A percentile compares a stretch with the other conserved stretches of the same genome.
phyloP scores from a whole-genome alignment of 2,888 invertebrate genomes.

The Drosophila anomalipes region DNA sequence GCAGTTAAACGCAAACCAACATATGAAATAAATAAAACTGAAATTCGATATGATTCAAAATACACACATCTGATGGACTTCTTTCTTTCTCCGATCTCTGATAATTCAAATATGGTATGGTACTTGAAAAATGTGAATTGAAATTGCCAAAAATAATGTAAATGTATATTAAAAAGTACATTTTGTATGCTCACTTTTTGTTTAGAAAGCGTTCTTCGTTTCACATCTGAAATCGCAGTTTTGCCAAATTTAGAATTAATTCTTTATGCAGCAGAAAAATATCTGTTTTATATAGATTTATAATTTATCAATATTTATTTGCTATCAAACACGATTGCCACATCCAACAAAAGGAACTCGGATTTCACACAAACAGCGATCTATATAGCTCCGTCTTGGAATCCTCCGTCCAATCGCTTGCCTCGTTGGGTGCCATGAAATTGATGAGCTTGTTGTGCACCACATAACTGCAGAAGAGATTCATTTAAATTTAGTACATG shows the following conservation, averaged over 20 bases:
- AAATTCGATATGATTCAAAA: constrained; percentile 51
- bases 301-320: constrained; percentile 15
- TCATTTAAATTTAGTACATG: not conserved
- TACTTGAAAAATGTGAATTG: not conserved
- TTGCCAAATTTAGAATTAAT: not conserved
- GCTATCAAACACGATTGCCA: not conserved
- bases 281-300: not conserved
- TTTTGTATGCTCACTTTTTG: not conserved
- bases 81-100: not conserved
- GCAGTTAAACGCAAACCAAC: constrained; percentile 73
- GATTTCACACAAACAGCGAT: constrained; percentile 89
- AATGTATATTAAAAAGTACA: too few relatives aligned
- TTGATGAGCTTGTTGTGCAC: constrained; percentile 94
- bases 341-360: not conserved
- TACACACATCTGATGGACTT: not conserved
- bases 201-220: not conserved
- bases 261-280: not conserved
- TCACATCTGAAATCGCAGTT: not conserved
- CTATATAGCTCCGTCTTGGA: constrained; percentile 92
- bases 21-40: constrained; percentile 71
- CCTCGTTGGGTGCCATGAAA: constrained; percentile 93
- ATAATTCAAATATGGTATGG: not conserved
- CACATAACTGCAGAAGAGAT: constrained; percentile 86
- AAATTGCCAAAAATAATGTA: not conserved
- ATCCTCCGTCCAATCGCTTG: constrained; percentile 90